These are phyloP conservation scores for Deladenus siricidicola DNA, from an alignment of 2,888 invertebrate species.

Conservation along the genomic window DNA sequence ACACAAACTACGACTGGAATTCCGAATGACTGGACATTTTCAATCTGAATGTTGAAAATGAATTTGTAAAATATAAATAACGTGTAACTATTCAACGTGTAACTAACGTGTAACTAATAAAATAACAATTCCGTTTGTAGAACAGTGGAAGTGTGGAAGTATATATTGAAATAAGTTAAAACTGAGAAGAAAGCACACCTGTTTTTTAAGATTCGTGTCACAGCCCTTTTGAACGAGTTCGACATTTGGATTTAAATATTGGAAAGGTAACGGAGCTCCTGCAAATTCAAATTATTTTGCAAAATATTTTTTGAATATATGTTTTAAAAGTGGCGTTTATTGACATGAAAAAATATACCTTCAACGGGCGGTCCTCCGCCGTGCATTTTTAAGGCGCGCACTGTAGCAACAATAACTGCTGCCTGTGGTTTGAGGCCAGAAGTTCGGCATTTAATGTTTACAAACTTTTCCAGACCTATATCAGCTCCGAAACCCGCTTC, in stretches of 20 bases:
- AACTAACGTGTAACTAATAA: no score
- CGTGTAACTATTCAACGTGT: no score
- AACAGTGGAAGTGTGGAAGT: no score
- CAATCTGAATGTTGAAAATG: conserved; percentile 62
- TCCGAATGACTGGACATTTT: conserved; percentile 78
- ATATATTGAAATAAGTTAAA: no score
- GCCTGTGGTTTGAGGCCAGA: conserved; percentile 71
- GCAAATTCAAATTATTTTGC: not conserved
- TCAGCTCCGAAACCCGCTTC: conserved; percentile 98
- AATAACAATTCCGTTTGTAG: no score
- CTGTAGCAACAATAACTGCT: conserved; percentile 81
- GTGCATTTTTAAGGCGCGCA: conserved; percentile 94
- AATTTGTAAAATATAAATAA: no score
- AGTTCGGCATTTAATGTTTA: conserved; percentile 52
- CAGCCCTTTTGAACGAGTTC: conserved; percentile 76
- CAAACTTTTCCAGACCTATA: conserved; percentile 62
- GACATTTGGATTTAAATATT: conserved; percentile 72
- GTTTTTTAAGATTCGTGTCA: conserved; percentile 75
- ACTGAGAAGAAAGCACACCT: conserved; percentile 22
- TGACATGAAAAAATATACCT: no score
- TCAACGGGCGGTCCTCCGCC: conserved; percentile 87
- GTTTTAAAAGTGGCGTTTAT: no score
- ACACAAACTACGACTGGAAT: conserved; percentile 89
- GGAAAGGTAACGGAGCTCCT: conserved; percentile 56
- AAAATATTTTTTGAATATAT: not conserved